Base-by-base conservation (phyloP, 2,888 invertebrate species). In the Magallana nippona region DNA sequence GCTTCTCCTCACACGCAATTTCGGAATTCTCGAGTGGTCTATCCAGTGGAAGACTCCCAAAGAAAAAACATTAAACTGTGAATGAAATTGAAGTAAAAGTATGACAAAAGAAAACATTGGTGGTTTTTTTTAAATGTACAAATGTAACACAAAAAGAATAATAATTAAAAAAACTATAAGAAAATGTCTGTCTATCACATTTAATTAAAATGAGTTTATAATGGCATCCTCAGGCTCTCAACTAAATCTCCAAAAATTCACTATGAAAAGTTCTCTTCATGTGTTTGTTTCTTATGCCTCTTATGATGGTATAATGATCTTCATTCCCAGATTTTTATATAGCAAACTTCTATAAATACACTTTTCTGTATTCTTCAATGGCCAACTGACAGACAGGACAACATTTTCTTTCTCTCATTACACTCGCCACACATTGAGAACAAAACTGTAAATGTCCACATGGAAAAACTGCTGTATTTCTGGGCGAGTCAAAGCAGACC, bases 391-490 rank as follows among this genome's bases (percentile, higher is more conserved):
- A 89, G 15, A 87, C 81, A 13, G 89, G 89, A 77, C 89, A 89
- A 57, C 60, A 77, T 15, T 63, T 63, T 13, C 77, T 85, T 11
- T 63, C 60, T 27, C 27, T 57, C 82, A 84, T 86, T 22, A 89
- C 71, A 55, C 58, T 60, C 19, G 63, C 82, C n/a, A 86, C 87
- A 83, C 89, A 89, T 15, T 60, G 57, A 19, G 81, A 62, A 84
- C 89, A 89, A 11, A 86, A 78, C 55, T 88, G 85, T 11, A 87
- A 83, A 83, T 89, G 89, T 63, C 87, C 88, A 84, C 89, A 89
- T 58, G 89, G 88, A 82, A 89, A 89, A 15, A 89, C 83, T 11
- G 87, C 88, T 15, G 82, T 77, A 44, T 86, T 84, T 84, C 88
- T 84, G 10, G 83, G 83, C 55, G 81, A 79, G 79, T 88, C 85